Evolutionary conservation across 1,140 invertebrate genomes (phyloP).

Genomic region (Maniola jurtina): DNA sequence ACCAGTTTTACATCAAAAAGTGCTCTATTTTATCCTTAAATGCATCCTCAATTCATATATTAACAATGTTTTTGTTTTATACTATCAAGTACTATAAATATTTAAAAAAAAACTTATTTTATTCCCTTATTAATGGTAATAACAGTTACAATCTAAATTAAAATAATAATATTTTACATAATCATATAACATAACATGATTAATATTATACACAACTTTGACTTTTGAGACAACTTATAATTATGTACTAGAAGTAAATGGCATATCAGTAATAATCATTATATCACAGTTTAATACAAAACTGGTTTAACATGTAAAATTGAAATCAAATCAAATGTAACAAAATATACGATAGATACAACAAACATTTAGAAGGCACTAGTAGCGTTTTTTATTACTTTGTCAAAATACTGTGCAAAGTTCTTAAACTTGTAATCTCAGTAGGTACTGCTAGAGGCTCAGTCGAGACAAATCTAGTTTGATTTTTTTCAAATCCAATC

Average conservation of each 20-base stretch:
- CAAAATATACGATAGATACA: neutral
- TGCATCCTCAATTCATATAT: no score
- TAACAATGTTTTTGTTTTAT: neutral
- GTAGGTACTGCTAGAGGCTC: neutral
- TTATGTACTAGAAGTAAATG: no score
- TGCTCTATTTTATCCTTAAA: no score
- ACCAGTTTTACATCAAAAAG: no score
- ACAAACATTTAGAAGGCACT: constrained; percentile 3
- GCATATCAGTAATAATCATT: neutral
- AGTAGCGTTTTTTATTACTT: neutral
- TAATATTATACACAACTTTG: no score
- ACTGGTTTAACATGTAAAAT: neutral
- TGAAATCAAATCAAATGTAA: neutral
- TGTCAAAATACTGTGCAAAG: neutral
- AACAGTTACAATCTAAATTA: neutral
- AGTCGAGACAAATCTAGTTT: no score
- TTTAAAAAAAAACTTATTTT: neutral
- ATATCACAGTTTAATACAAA: neutral
- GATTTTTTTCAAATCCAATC: no score
- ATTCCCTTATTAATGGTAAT: neutral
- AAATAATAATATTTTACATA: neutral
- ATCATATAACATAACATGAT: neutral
- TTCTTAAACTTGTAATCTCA: neutral
- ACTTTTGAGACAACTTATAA: no score
- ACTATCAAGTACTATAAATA: neutral